Conservation (phyloP, 37 sponge, comb jelly and placozoan species). For the Halichondria panicea region DNA sequence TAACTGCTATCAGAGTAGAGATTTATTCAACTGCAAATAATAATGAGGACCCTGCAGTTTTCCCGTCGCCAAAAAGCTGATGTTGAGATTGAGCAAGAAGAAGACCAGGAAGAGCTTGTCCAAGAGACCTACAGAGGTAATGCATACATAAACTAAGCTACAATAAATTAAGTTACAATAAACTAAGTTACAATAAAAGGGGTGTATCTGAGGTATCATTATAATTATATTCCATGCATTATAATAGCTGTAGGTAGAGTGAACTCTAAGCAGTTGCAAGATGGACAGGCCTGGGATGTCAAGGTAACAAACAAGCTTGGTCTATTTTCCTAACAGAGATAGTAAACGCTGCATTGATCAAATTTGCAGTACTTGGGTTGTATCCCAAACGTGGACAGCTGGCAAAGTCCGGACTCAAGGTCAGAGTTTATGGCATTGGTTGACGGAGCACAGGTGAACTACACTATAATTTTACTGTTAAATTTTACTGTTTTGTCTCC, state of each 20-base stretch:
- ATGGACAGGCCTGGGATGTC: conserved; percentile 20
- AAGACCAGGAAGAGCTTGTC: background rate
- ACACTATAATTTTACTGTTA: background rate
- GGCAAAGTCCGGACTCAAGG: conserved; percentile 48
- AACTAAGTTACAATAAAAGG: background rate
- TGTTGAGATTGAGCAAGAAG: background rate
- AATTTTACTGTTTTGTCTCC: background rate
- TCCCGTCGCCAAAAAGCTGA: conserved; percentile 13
- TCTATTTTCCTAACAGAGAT: background rate
- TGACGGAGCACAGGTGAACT: conserved; percentile 71
- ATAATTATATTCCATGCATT: background rate
- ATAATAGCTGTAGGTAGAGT: conserved; percentile 27
- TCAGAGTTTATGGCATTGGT: conserved; percentile 73
- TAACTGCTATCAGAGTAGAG: too few relatives aligned
- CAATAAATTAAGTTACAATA: too few relatives aligned
- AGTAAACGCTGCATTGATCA: background rate
- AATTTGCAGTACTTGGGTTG: conserved; percentile 72
- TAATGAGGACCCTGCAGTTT: too few relatives aligned
- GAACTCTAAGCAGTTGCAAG: conserved; percentile 23
- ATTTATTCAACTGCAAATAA: too few relatives aligned
- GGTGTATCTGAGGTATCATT: conserved; percentile 12
- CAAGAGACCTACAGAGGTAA: conserved; percentile 44
- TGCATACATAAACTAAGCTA: background rate
- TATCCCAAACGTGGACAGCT: background rate
- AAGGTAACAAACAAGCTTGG: conserved; percentile 2